Evolutionary conservation across 2,113 vertebrate species (phyloP).

Genomic region (Danio rerio): DNA sequence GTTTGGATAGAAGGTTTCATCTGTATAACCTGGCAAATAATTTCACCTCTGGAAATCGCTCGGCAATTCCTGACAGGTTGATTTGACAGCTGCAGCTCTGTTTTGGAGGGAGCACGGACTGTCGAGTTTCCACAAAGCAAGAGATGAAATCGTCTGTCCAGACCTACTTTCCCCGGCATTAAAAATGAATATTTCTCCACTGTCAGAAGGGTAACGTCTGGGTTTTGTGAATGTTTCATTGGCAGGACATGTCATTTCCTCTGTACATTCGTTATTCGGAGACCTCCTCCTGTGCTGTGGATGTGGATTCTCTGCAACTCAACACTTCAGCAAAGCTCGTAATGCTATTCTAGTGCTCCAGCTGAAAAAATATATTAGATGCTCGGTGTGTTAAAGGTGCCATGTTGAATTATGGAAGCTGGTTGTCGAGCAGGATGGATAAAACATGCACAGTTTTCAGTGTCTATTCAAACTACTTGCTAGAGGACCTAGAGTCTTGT

Average conservation of each 20-base stretch:
- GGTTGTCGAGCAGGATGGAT: conserved; percentile 73
- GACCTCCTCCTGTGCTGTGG: conserved; percentile 53
- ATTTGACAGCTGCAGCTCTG: conserved; percentile 71
- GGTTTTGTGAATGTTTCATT: conserved; percentile 72
- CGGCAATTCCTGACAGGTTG: conserved; percentile 33
- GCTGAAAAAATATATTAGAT: conserved; percentile 83
- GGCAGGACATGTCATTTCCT: conserved; percentile 70
- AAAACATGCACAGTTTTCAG: conserved; percentile 72
- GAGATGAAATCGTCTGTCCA: conserved; percentile 77
- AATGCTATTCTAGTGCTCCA: conserved; percentile 73
- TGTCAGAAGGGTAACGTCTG: conserved; percentile 78
- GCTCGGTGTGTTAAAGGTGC: conserved; percentile 78
- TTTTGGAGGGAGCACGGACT: conserved; percentile 63
- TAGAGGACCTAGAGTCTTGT: conserved; percentile 65
- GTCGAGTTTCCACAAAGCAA: conserved; percentile 76
- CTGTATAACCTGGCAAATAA: conserved; percentile 43
- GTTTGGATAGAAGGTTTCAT: conserved; percentile 50
- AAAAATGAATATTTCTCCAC: conserved; percentile 79
- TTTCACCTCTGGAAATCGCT: conserved; percentile 35
- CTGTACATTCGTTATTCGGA: conserved; percentile 64
- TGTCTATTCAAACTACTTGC: conserved; percentile 66
- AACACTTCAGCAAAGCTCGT: conserved; percentile 69
- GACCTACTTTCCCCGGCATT: conserved; percentile 78
- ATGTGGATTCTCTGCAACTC: conserved; percentile 66
- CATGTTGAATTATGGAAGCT: conserved; percentile 78